phyloP scores from a whole-genome alignment of 1,140 invertebrate genomes.

The Octopus sinensis region DNA sequence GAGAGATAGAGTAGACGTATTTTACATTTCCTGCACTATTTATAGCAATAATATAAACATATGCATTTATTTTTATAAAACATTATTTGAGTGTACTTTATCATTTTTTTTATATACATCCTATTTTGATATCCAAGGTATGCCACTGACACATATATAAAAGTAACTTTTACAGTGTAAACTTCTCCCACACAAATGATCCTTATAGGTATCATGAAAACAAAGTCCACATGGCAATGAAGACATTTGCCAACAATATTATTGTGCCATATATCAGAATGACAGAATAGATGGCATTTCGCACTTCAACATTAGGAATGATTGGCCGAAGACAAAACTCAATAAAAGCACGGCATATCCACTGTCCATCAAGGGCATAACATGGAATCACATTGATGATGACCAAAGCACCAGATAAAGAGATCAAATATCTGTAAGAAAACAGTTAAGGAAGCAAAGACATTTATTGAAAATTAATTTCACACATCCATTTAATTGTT shows the following conservation, averaged over 20 bases:
- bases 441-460: constrained; percentile 30
- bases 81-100: too few species aligned
- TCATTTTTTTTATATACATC: too few species aligned
- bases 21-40: too few species aligned
- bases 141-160: too few species aligned
- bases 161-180: too few species aligned
- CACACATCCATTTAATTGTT: too few species aligned
- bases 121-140: too few species aligned
- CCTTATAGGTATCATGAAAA: constrained; percentile 32
- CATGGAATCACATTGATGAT: constrained; percentile 90
- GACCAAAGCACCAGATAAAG: constrained; percentile 86
- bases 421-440: constrained; percentile 66
- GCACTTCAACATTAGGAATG: constrained; percentile 44
- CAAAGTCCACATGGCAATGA: constrained; percentile 54
- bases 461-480: too few species aligned
- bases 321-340: constrained; percentile 52
- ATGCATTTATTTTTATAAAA: too few species aligned
- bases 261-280: constrained; percentile 51
- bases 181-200: too few species aligned
- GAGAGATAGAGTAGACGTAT: too few species aligned
- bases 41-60: too few species aligned
- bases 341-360: constrained; percentile 68
- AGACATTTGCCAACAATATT: constrained; percentile 48
- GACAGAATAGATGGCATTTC: constrained; percentile 46
- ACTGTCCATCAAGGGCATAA: constrained; percentile 86